phyloP scores from a whole-genome alignment of 92 coral and sea anemone species.

The Epizoanthus scotinus region DNA sequence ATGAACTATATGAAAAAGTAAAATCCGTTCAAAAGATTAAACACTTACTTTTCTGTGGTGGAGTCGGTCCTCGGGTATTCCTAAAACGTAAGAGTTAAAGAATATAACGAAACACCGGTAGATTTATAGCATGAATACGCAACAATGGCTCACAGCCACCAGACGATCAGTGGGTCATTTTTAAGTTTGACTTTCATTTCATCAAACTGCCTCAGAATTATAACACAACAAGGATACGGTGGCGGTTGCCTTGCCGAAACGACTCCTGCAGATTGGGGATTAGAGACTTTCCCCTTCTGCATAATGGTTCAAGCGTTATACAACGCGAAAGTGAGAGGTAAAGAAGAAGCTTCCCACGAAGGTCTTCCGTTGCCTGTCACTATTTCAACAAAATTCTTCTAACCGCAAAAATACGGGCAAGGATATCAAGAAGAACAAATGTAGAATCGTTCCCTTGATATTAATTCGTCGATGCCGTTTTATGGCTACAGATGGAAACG shows the following conservation, averaged over 20 bases:
- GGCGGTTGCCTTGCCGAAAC: slow-evolving; percentile 60
- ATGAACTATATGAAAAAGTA: slow-evolving; percentile 9
- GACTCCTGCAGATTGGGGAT: slow-evolving; percentile 77
- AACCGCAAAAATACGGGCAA: slow-evolving; percentile 52
- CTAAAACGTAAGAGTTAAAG: slow-evolving; percentile 66
- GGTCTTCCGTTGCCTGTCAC: slow-evolving; percentile 91
- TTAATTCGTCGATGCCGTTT: slow-evolving; percentile 66
- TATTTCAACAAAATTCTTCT: slow-evolving; percentile 50
- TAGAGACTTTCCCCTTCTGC: slow-evolving; percentile 93
- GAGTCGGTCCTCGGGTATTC: slow-evolving; percentile 77
- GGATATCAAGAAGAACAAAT: slow-evolving; percentile 43
- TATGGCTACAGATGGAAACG: slow-evolving; percentile 73
- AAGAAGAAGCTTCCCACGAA: slow-evolving; percentile 83
- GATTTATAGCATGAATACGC: slow-evolving; percentile 43
- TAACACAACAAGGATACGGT: slow-evolving; percentile 71
- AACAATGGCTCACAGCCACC: slow-evolving; percentile 49
- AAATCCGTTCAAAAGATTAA: slow-evolving; percentile 29
- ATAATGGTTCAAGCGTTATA: slow-evolving; percentile 83
- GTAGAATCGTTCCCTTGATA: slow-evolving; percentile 45
- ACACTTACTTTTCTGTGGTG: slow-evolving; percentile 81
- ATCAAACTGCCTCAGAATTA: background rate
- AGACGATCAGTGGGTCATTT: slow-evolving; percentile 24
- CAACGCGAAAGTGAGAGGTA: slow-evolving; percentile 75
- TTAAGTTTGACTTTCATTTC: background rate
- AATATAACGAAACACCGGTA: slow-evolving; percentile 63